Evolutionary conservation across 1,140 invertebrate species (phyloP).

Genomic region (Caenorhabditis remanei): DNA sequence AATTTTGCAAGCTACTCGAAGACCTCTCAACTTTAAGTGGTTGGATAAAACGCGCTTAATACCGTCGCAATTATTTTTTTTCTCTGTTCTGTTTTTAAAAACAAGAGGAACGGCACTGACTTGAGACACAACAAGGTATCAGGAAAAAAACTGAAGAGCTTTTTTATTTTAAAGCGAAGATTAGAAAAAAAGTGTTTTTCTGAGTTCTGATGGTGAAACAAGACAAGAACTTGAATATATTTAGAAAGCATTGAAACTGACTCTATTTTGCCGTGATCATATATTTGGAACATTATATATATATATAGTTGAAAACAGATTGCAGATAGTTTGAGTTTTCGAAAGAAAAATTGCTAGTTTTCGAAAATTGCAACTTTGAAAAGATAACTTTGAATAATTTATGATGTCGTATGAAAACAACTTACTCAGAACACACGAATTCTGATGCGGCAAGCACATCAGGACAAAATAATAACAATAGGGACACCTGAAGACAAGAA

Average conservation of each 20-base stretch:
- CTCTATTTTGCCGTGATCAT: too few relatives aligned
- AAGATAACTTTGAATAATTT: too few relatives aligned
- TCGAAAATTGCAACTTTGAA: too few relatives aligned
- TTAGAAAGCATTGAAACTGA: too few relatives aligned
- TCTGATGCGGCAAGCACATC: not conserved
- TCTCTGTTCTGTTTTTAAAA: not conserved
- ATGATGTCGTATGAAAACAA: not conserved
- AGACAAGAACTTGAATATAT: too few relatives aligned
- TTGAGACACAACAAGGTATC: constrained; percentile 1
- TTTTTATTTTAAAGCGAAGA: too few relatives aligned
- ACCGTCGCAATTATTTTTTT: constrained; percentile 3
- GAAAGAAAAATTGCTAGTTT: too few relatives aligned
- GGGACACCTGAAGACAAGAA: not conserved
- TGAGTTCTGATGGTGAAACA: too few relatives aligned
- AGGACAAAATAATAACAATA: constrained; percentile 1
- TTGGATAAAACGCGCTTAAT: constrained; percentile 6
- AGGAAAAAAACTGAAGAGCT: not conserved
- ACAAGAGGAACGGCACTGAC: not conserved
- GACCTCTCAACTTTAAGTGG: constrained; percentile 22
- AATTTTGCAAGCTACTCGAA: constrained; percentile 38
- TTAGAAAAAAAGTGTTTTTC: too few relatives aligned
- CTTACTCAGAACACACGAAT: not conserved
- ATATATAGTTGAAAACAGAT: too few relatives aligned
- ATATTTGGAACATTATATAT: too few relatives aligned
- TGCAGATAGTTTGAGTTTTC: too few relatives aligned